Evolutionary conservation across 2,888 invertebrate genomes (phyloP).

Genomic region (Noctua pronuba): DNA sequence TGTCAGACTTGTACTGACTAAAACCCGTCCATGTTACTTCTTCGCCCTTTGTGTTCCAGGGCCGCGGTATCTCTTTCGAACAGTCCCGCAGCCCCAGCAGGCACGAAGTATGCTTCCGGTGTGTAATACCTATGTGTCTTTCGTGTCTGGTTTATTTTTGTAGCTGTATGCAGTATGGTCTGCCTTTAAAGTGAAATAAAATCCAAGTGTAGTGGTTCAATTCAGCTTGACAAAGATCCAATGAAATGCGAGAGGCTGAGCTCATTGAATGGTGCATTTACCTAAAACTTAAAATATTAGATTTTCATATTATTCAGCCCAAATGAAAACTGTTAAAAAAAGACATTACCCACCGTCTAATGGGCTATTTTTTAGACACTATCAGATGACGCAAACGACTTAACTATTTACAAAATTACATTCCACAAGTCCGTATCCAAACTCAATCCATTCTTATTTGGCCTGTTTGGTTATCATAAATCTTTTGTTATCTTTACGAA

Average conservation of each 20-base stretch:
- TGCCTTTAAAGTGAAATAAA: not conserved
- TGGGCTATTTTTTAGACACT: slow-evolving; percentile 15
- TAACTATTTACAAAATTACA: slow-evolving; percentile 68
- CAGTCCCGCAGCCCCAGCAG: no score
- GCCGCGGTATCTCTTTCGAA: no score
- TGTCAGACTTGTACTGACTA: no score
- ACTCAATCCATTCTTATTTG: slow-evolving; percentile 70
- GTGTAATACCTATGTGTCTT: no score
- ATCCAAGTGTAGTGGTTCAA: not conserved
- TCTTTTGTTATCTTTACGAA: slow-evolving; percentile 73
- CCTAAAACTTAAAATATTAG: not conserved
- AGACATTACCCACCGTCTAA: not conserved
- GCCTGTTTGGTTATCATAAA: slow-evolving; percentile 74
- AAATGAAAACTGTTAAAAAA: not conserved
- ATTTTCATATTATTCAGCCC: not conserved
- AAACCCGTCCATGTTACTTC: no score
- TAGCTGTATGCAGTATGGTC: not conserved
- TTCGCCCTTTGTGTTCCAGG: no score
- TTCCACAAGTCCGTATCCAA: slow-evolving; percentile 49
- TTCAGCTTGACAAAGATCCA: not conserved
- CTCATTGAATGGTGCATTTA: not conserved
- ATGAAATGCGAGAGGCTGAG: not conserved
- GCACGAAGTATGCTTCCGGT: no score
- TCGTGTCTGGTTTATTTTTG: not conserved
- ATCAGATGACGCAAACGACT: slow-evolving; percentile 62